Conservation (phyloP, 2,888 invertebrate genomes). For the Xestoiulus laeticollis region DNA sequence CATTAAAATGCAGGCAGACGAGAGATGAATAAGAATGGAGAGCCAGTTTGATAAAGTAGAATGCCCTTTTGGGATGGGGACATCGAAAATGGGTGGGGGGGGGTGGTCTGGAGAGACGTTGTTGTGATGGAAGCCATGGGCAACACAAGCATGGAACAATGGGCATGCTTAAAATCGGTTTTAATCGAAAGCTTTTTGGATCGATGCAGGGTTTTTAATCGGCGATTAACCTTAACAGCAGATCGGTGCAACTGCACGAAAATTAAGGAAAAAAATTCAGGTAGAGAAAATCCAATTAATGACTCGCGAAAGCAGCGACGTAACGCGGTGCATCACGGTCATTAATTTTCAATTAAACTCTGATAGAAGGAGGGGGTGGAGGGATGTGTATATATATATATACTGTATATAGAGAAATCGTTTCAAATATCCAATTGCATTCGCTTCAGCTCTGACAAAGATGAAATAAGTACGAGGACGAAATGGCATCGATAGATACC, state of each 20-base stretch:
- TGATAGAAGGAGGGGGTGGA: neutral
- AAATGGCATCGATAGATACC: neutral
- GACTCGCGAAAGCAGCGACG: neutral
- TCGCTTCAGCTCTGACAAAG: neutral
- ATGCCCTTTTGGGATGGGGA: neutral
- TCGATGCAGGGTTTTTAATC: neutral
- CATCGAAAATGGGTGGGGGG: neutral
- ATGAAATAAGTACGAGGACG: neutral
- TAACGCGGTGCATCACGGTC: conserved; percentile 40
- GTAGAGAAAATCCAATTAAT: conserved; percentile 15
- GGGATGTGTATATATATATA: too few species aligned
- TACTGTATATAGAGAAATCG: neutral
- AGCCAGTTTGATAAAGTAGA: neutral
- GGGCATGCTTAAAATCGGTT: neutral
- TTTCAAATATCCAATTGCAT: conserved; percentile 19
- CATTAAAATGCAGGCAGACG: conserved; percentile 2
- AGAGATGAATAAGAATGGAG: neutral
- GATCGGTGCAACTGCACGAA: neutral
- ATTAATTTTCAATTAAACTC: conserved; percentile 31
- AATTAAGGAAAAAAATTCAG: neutral
- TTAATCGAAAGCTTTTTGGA: neutral
- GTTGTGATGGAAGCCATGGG: neutral
- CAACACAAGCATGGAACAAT: neutral
- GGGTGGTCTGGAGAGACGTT: neutral
- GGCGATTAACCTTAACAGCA: neutral